These are phyloP conservation scores for Chamaetylas fuelleborni DNA, from an alignment of 2,113 vertebrate species.

Conservation along the genomic window DNA sequence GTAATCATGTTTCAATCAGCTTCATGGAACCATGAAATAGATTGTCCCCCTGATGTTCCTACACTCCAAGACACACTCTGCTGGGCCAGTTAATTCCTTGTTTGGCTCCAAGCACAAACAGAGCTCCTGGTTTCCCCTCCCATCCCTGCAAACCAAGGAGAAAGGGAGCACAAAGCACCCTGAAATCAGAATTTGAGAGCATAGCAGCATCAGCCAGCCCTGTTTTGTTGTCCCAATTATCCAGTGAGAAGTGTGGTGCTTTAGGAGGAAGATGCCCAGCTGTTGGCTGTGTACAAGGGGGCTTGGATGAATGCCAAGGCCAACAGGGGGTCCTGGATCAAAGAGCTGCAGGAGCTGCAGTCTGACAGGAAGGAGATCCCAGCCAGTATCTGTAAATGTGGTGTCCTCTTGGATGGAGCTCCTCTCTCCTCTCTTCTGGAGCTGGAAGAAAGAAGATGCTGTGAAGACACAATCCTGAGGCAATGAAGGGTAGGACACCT, in stretches of 20 bases:
- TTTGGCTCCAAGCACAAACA: constrained; percentile 30
- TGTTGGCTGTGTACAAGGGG: not conserved
- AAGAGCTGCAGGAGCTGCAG: not conserved
- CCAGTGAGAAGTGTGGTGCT: not conserved
- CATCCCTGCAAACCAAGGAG: not conserved
- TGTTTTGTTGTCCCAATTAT: constrained; percentile 33
- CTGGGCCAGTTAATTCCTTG: constrained; percentile 25
- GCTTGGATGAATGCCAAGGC: not conserved
- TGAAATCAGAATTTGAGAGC: constrained; percentile 55
- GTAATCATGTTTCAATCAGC: constrained; percentile 66
- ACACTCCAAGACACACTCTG: not conserved
- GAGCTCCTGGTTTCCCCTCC: constrained; percentile 30
- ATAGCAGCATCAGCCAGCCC: not conserved
- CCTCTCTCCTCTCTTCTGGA: not conserved
- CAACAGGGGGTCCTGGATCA: not conserved
- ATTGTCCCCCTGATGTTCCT: constrained; percentile 1
- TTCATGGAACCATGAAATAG: constrained; percentile 55
- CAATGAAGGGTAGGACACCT: not conserved
- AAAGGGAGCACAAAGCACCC: constrained; percentile 56
- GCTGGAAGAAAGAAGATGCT: not conserved
- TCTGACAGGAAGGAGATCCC: not conserved
- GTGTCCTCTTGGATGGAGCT: not conserved
- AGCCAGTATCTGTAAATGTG: not conserved
- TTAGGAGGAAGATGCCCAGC: not conserved
- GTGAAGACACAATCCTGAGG: not conserved